These are phyloP conservation scores for Aldrovandia affinis DNA, from an alignment of 2,797 vertebrate genomes.

Conservation along the genomic window DNA sequence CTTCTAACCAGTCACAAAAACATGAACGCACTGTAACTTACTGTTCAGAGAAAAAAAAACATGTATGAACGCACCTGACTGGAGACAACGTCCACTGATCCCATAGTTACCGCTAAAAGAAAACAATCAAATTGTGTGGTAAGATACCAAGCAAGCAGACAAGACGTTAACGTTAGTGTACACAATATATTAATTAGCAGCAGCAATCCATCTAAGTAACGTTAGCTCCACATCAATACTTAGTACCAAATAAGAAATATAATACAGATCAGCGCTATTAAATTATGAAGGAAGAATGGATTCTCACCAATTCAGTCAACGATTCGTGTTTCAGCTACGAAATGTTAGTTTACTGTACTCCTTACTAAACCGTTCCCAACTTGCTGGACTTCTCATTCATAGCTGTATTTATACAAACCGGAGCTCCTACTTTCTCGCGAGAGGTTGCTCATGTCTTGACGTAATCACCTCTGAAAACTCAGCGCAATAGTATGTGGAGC, in stretches of 20 bases:
- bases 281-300: background rate
- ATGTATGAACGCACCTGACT: conserved; percentile 55
- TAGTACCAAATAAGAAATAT: background rate
- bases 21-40: background rate
- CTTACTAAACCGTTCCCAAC: too few species aligned
- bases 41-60: background rate
- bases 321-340: conserved; percentile 1
- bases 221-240: background rate
- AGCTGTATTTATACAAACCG: conserved; percentile 10
- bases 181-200: too few species aligned
- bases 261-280: background rate
- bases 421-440: conserved; percentile 58
- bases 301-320: background rate
- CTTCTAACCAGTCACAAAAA: too few species aligned
- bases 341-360: conserved; percentile 45
- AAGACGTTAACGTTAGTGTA: background rate
- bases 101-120: conserved; percentile 54
- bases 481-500: conserved; percentile 39
- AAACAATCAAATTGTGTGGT: background rate
- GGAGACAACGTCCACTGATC: conserved; percentile 52
- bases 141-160: background rate
- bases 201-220: background rate
- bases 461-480: conserved; percentile 4
- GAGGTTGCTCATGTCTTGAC: conserved; percentile 42
- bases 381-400: background rate